Base-by-base conservation (phyloP, 2,113 vertebrate genomes). In the Albula goreensis region DNA sequence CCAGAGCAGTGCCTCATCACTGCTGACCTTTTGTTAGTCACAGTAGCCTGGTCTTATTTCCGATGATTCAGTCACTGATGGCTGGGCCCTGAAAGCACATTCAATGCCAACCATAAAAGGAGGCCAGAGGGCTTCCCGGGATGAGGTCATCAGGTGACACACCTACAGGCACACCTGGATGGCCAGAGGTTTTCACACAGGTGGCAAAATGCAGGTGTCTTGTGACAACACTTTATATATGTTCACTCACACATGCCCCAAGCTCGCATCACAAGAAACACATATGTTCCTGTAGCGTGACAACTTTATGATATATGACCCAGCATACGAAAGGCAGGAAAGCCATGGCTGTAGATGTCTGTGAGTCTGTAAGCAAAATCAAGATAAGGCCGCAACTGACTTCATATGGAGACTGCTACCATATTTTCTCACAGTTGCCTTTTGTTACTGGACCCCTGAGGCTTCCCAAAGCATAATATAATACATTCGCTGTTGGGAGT, bases 321-420 rank as follows among this genome's bases (percentile, higher is more conserved):
- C n/a, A 74, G 10, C 22, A 31, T 74, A 74, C 10, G n/a, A 74
- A 31, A 5, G 70, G 22, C 70, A 74, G 70, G n/a, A 74, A 74
- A 74, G 70, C 25, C n/a, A 74, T 2, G 70, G n/a, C 70, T 74
- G 70, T 2, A 31, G 6, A 22, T 31, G 4, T 31, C n/a, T 31
- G n/a, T 25, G n/a, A 74, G 70, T 22, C 79, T 80, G 79, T 48
- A 19, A 50, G 79, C 48, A 80, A 80, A 80, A 80, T 80, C 78
- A 80, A 80, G 78, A 80, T 50, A 50, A 48, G 17, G 13, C 10
- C 48, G 17, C 78, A 80, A 50, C 8, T 50, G 78, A 80, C 22
- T 80, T 80, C 41, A 80, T 50, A 22, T 80, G 78, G 78, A 15
- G 12, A 80, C 78, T 48, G 78, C 78, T 50, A 80, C 78, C 78